Conservation (phyloP, 2,888 invertebrate genomes). For the Uropetala carovei region DNA sequence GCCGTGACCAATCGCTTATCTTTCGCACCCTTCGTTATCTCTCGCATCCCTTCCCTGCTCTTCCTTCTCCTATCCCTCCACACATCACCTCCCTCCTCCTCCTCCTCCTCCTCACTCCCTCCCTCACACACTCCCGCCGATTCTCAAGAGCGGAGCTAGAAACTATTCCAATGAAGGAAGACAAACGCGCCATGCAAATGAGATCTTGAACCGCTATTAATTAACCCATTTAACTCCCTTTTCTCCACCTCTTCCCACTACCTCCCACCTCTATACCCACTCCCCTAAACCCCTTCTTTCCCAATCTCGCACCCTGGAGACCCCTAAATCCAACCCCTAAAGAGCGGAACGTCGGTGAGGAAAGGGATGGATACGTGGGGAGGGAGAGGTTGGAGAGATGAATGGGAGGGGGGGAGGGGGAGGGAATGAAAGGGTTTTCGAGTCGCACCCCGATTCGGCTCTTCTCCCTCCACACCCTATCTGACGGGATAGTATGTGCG, state of each 20-base stretch:
- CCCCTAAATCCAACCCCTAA: slow-evolving; percentile 62
- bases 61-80: background rate
- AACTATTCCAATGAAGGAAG: slow-evolving; percentile 9
- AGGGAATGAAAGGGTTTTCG: slow-evolving; percentile 50
- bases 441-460: background rate
- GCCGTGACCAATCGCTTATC: slow-evolving; percentile 59
- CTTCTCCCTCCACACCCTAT: background rate
- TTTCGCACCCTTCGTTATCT: background rate
- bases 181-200: slow-evolving; percentile 51
- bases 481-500: background rate
- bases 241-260: slow-evolving; percentile 29
- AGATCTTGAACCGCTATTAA: slow-evolving; percentile 62
- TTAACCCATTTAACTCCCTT: slow-evolving; percentile 63
- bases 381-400: background rate
- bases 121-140: background rate
- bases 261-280: background rate
- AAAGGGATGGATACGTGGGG: slow-evolving; percentile 23
- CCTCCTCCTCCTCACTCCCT: background rate
- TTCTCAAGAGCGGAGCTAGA: background rate
- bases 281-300: background rate
- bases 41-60: background rate
- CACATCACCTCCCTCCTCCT: background rate
- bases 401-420: slow-evolving; percentile 26
- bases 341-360: slow-evolving; percentile 58
- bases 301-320: slow-evolving; percentile 9